Conservation (phyloP, 2,888 invertebrate species). For the Platycnemis pennipes region DNA sequence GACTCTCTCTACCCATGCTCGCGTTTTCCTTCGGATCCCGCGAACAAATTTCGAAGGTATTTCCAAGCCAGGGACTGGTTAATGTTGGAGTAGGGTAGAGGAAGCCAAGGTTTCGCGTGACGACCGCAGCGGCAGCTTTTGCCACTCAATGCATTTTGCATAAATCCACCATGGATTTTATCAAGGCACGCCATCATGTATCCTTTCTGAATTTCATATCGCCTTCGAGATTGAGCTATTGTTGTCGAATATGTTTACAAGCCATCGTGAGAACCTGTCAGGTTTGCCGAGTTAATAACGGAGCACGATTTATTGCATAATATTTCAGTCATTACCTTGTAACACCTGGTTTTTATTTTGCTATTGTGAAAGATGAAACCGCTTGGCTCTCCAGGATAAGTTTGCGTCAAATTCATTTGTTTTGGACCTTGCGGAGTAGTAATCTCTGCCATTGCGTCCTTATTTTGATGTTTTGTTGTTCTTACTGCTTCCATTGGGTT, state of each 20-base stretch:
- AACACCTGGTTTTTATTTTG: too few species aligned
- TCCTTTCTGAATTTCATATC: background rate
- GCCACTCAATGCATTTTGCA: background rate
- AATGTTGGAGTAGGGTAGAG: background rate
- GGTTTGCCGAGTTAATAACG: background rate
- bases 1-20: background rate
- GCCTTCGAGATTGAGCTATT: background rate
- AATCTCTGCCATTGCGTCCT: too few species aligned
- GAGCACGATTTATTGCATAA: background rate
- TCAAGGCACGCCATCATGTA: background rate
- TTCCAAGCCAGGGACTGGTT: background rate
- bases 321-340: background rate
- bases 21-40: background rate
- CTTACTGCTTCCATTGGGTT: too few species aligned
- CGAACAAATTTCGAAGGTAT: background rate
- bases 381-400: too few species aligned
- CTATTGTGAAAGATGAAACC: too few species aligned
- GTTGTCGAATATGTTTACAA: background rate
- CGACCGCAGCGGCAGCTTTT: background rate
- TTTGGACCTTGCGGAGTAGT: too few species aligned
- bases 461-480: too few species aligned
- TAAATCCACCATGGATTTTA: background rate
- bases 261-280: background rate
- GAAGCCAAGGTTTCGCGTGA: background rate
- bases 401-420: too few species aligned